These are phyloP conservation scores for Buphagus erythrorhynchus DNA, from an alignment of 2,797 vertebrate genomes.

Conservation along the genomic window DNA sequence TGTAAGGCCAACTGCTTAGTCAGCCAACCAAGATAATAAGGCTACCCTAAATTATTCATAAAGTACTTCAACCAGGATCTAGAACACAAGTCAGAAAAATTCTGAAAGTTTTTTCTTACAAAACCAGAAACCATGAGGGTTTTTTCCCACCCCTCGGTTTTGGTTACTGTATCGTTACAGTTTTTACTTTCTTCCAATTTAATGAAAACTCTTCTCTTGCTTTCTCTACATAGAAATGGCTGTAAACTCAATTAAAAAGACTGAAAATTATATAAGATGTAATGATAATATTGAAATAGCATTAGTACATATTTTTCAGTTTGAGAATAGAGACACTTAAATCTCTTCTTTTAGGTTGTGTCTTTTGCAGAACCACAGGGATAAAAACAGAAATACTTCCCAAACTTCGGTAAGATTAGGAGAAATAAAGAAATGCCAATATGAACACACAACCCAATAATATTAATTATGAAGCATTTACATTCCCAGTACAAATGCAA, in stretches of 20 bases:
- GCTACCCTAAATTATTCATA: not conserved
- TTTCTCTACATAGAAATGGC: not conserved
- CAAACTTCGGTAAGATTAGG: not conserved
- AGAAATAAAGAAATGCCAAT: not conserved
- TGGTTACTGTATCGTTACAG: not conserved
- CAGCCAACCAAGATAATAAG: not conserved
- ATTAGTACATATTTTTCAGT: not conserved
- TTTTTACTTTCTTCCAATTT: not conserved
- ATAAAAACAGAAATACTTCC: not conserved
- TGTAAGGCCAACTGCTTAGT: not conserved
- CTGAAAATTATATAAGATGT: not conserved
- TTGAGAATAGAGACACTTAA: not conserved
- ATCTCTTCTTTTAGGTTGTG: not conserved
- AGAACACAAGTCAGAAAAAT: not conserved
- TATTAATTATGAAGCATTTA: not conserved
- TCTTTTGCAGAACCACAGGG: not conserved
- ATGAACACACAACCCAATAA: not conserved
- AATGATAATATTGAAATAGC: not conserved
- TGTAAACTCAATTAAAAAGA: not conserved
- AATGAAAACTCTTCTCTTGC: not conserved
- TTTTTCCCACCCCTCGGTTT: accelerated
- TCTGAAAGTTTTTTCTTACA: not conserved
- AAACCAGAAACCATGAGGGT: not conserved
- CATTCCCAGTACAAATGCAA: not conserved
- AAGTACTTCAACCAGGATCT: not conserved